Base-by-base conservation (phyloP, 2,888 invertebrate species). In the Sarcophaga subvicina region DNA sequence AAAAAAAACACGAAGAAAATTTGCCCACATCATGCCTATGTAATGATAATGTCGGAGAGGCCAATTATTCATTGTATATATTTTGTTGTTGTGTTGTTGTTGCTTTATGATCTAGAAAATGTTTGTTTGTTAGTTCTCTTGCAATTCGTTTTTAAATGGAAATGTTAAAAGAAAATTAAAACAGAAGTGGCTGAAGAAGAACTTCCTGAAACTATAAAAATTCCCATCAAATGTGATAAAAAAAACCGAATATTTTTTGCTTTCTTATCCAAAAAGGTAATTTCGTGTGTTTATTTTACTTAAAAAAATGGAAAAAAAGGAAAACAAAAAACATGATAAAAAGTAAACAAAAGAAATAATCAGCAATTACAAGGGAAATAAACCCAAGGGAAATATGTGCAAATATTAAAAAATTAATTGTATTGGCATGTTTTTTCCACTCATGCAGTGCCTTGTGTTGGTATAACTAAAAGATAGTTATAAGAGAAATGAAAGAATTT, bases 151-250 rank as follows among this genome's bases (percentile, higher is more conserved):
- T 79, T 37, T 17, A 37, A 64, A 63, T 69, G 45, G 75, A 70
- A 79, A 73, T 25, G n/a, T 14, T 37, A 8, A 75, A 82, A 3
- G 37, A 47, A 62, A 70, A 66, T 37, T 37, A 37, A 37, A 37
- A 37, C 37, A 37, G 37, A 37, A 37, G 37, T 14, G 69, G 27
- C 22, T 71, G 22, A 37, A 17, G 14, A 63, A 78, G 14, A 62
- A 79, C 67, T 69, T 67, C 79, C 73, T 75, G 78, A 83, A 64
- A 70, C 12, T 75, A 64, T 83, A 0, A 70, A 37, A 64, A 70
- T 83, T 83, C 83, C 79, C 83, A 84, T 69, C 69, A 66, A 84
- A 84, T 80, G 73, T 60, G 79, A 79, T 70, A 80, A 83, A 49
- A 64, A 64, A 17, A 66, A 37, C 0, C 1, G 8, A 37, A 10